Evolutionary conservation across 2,797 vertebrate genomes (phyloP), one percentile per base, ranked within the genome.

Genomic region (Phataginus tetradactyla): DNA sequence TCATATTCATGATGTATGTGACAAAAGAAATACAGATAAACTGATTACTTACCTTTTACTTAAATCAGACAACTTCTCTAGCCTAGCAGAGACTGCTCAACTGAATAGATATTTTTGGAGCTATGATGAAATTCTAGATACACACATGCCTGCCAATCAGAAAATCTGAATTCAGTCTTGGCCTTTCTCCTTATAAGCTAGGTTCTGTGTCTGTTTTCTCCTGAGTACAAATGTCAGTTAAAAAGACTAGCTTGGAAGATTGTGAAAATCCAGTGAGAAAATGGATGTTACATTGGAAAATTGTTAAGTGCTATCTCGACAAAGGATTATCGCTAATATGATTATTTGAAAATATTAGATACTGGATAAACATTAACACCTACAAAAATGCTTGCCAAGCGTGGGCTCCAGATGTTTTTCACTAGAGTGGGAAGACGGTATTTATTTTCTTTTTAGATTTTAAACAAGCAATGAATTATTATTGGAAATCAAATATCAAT

Each of bases 401-500:
- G 0, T 34, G 3, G 3, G 14, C 0, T 85, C 17, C 4, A 55
- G 27, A 81, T 66, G 4, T 1, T 49, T 49, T 84, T 83, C 13
- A 63, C 18, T 61, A 83, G 3, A 32, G 55, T 53, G 7, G 7
- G 75, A 91, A 88, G 6, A 11, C 5, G 51, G 5, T 57, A 42
- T 10, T 63, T 90, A 84, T 4, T 64, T 4, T 84, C 4, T 12
- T 74, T 83, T 77, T 69, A 49, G 0, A 79, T 34, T 74, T 93
- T 86, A 80, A 45, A 61, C 32, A 79, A 75, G 32, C 8, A 92
- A 29, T 32, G 20, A 61, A 80, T 77, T 91, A 51, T 55, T 45
- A 34, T 57, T 86, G 21, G 37, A 79, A 95, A 95, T 71, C 23
- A 84, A 91, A n/a, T 34, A 69, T 78, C n/a, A 93, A 6, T 79